A percentile compares a stretch with the other conserved stretches of the same genome.
Evolutionary conservation across 2,113 vertebrate genomes (phyloP).

Genomic region (Mixornis gularis): DNA sequence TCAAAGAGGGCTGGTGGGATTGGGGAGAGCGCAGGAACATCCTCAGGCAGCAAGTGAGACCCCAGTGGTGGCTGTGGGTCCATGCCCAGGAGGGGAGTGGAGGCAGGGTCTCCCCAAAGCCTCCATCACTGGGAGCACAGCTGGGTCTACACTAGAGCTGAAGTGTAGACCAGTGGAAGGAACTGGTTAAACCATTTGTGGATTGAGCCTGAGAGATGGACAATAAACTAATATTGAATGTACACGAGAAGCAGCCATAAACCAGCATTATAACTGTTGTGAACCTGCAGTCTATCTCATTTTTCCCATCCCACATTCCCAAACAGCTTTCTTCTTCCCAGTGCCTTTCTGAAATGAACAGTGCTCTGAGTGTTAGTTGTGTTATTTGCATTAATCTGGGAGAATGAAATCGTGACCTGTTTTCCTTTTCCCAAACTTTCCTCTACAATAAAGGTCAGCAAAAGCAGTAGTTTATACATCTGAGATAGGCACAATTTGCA

Average conservation of each 20-base stretch:
- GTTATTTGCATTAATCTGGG: not conserved
- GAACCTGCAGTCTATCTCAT: not conserved
- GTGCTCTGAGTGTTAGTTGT: not conserved
- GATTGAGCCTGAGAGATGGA: not conserved
- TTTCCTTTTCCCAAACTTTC: not conserved
- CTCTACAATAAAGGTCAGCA: not conserved
- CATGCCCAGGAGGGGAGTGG: not conserved
- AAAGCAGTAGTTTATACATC: not conserved
- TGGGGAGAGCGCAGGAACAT: not conserved
- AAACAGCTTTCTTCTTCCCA: not conserved
- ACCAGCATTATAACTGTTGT: not conserved
- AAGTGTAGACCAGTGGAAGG: not conserved
- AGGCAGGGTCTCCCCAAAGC: conserved; percentile 48
- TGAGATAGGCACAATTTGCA: not conserved
- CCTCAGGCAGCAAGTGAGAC: not conserved
- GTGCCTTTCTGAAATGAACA: not conserved
- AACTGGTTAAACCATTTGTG: not conserved
- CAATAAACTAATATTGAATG: not conserved
- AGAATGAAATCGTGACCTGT: not conserved
- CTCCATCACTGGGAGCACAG: not conserved
- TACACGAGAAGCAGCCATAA: not conserved
- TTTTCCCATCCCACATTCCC: not conserved
- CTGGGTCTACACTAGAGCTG: not conserved
- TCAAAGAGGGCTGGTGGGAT: not conserved
- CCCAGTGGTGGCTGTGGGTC: not conserved